Base-by-base conservation (phyloP, 2,113 vertebrate genomes). In the Tyrannus savana region DNA sequence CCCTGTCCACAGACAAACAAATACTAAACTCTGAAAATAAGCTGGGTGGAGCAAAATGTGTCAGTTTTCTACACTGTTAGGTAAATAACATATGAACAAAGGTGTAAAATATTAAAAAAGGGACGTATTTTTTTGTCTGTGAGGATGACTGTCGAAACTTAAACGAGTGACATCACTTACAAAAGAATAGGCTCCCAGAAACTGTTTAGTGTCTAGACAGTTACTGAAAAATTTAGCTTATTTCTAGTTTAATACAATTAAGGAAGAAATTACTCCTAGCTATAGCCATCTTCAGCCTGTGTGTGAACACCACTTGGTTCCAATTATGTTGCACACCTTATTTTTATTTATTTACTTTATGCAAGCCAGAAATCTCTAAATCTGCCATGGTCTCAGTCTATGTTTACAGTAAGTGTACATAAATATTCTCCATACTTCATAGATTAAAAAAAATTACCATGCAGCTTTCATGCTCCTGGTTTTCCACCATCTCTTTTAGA, bases 401-500 rank as follows among this genome's bases (percentile, higher is more conserved):
- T 3, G 42, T 46, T 83, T 84, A 66, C n/a, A 52, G 35, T 10
- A 87, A 69, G 30, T 60, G 4, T 25, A 81, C 75, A 39, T 47
- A 80, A 89, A n/a, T 77, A 12, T 33, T 93, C 33, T 73, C 13
- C 30, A 55, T 46, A 76, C 19, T 76, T 50, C 62, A 74, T 21
- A 83, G 46, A 41, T 87, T n/a, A 25, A 74, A 37, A 47, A 60
- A 37, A 47, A 78, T 97, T 98, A 98, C 98, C 96, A 11, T 80
- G 80, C 63, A 92, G 75, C 5, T 58, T 91, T 82, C 91, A 35
- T 85, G 50, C 35, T 97, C 96, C 84, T 96, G 81, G 58, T 96
- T 95, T 84, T 97, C 96, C 91, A 98, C 66, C 79, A 96, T 97
- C 69, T 95, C 97, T 93, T 98, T 98, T 24, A 97, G 76, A 58